Evolutionary conservation across 2,888 invertebrate genomes (phyloP), one percentile per base, ranked within the genome.

Genomic region (Drosophila greeni): DNA sequence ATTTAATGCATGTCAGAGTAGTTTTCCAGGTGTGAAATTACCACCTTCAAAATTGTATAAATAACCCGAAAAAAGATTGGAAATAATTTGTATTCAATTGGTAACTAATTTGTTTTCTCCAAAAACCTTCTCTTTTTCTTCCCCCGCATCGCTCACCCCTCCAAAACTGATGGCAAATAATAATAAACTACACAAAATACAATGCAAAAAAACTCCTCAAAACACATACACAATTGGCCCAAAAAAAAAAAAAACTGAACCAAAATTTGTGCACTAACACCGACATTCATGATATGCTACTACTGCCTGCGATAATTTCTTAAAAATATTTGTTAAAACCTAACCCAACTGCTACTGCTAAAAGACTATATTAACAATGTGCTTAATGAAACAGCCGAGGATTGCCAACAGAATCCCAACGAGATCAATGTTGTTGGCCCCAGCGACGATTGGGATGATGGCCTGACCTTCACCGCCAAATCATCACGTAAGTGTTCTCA

Each of bases 381-480:
- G 71, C 91, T 95, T 68, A 93, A 94, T 88, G 93, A 93, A 88
- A 89, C 90, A 75, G 91, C 90, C 82, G 90, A 90, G 72, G 90
- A 88, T 33, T 58, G 66, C 65, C 74, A 66, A 67, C 82, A 75
- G 70, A 87, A 87, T 75, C 85, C 84, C 57, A 84, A 85, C 75
- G 86, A 87, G 64, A 91, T 91, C 5, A 91, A 90, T 26, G 86
- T 86, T 53, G 74, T 75, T 69, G 90, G 90, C 73, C 91, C 92
- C 51, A 90, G 89, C 75, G 93, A 93, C 75, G 95, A 95, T 85
- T 93, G 93, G 93, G 95, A 96, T 87, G 94, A 94, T 89, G 95
- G 95, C 85, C 95, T 96, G 79, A 96, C 95, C 73, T 97, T 97
- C 88, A 96, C 95, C 82, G 96, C 95, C 69, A 94, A 95, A 90